Conservation (phyloP, 1,140 invertebrate species). For the Penaeus japonicus region DNA sequence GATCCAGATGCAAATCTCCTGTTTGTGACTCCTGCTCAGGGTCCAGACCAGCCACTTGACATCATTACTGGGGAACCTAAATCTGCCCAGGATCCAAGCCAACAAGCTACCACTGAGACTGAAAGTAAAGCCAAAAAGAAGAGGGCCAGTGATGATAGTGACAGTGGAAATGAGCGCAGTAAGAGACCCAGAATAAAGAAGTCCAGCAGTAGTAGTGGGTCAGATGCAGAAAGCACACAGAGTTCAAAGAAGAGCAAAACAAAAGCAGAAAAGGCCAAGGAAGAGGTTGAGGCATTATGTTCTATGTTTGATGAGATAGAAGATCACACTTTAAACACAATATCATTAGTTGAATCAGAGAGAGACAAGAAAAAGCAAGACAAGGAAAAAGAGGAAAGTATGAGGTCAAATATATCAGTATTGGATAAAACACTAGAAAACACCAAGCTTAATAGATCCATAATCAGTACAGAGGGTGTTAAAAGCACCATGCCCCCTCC, state of each 20-base stretch:
- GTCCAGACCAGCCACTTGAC: not conserved
- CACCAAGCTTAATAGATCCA: slow-evolving; percentile 11
- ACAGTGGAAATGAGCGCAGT: not conserved
- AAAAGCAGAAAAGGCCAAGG: slow-evolving; percentile 23
- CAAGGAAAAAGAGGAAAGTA: not conserved
- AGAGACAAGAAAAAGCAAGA: not conserved
- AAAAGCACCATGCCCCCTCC: slow-evolving; percentile 22
- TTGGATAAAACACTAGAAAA: slow-evolving; percentile 29
- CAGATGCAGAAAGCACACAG: not conserved
- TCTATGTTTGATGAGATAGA: slow-evolving; percentile 33
- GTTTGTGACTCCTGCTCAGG: slow-evolving; percentile 41
- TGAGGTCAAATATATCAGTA: slow-evolving; percentile 18
- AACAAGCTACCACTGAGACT: not conserved
- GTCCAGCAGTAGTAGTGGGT: not conserved
- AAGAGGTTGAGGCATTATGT: slow-evolving; percentile 4
- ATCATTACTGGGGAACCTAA: not conserved
- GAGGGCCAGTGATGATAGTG: not conserved
- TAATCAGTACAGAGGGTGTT: not conserved
- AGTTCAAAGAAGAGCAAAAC: not conserved
- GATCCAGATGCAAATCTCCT: slow-evolving; percentile 13
- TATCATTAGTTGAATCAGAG: slow-evolving; percentile 18
- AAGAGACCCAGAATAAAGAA: not conserved
- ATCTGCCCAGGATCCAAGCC: not conserved
- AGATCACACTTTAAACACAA: not conserved
- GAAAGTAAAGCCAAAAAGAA: not conserved